Evolutionary conservation across 2,888 invertebrate species (phyloP), one percentile per base, ranked within the genome.

Genomic region (Papilio protenor): DNA sequence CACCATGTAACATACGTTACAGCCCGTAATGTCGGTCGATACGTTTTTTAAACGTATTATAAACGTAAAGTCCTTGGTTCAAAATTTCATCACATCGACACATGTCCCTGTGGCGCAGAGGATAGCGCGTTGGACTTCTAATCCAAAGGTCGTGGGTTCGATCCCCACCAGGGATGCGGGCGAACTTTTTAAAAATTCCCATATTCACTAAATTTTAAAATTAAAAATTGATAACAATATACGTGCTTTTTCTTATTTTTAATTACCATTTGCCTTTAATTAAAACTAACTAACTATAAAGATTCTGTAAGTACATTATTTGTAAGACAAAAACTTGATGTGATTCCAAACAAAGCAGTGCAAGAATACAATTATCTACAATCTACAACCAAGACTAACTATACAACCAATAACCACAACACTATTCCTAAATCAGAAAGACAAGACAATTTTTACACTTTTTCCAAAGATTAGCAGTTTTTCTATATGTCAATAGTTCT

Each of bases 111-210:
- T 66, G 66, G 66, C 66, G 66, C 33, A 40, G 40, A 40, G 40
- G 40, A 40, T 40, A 40, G 40, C 40, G 40, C 40, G 40, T 40
- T 64, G 61, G 61, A 64, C 61, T 64, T 64, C 61, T 64, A 64
- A 64, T 64, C 61, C 61, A 64, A 64, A 64, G 61, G 61, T 64
- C 61, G 61, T 64, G 61, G 61, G 61, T 64, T 64, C 61, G 61
- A 64, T 64, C 40, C 40, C 40, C 40, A 40, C 40, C 40, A 40
- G 40, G 40, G 40, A 40, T 40, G 40, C 6, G 40, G 16, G 8
- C 18, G 16, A 23, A 64, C 5, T 33, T 27, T 61, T 64, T 64
- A 33, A 27, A 27, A 4, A 27, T 27, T 61, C 27, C 5, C 27
- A 27, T 27, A 23, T 27, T 27, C 5, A 27, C 14, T 23, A 59